Evolutionary conservation across 2,888 invertebrate genomes (phyloP).

Genomic region (Acheta domesticus): DNA sequence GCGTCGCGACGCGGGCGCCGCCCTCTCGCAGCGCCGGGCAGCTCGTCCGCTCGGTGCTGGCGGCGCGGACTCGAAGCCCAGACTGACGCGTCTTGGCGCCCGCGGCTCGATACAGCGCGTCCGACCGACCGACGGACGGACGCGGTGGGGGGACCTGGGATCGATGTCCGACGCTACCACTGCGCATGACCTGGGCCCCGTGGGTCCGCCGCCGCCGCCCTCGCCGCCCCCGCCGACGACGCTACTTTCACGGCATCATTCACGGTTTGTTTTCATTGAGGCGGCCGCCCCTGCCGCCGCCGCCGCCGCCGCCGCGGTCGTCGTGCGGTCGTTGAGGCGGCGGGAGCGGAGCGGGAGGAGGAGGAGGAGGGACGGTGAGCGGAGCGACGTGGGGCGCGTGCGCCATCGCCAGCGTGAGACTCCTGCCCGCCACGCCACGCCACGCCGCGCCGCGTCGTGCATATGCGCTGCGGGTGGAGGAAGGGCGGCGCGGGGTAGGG

Average conservation of each 20-base stretch:
- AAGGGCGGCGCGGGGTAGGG: no score
- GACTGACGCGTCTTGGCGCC: background rate
- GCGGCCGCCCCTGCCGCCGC: background rate
- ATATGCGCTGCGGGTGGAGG: no score
- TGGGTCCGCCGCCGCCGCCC: background rate
- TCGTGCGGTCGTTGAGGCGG: background rate
- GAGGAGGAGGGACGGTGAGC: background rate
- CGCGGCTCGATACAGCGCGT: background rate
- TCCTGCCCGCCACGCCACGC: background rate
- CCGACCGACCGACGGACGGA: background rate
- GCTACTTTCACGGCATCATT: background rate
- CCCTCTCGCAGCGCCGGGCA: no score
- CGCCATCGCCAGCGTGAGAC: background rate
- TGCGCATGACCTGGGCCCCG: background rate
- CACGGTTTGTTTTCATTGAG: conserved; percentile 18
- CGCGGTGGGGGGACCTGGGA: background rate
- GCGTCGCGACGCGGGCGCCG: no score
- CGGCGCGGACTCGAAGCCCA: background rate
- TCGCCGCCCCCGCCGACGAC: background rate
- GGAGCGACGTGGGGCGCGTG: background rate
- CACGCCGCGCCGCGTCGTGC: no score
- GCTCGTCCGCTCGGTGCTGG: background rate
- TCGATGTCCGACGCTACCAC: background rate
- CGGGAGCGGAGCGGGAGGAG: background rate
- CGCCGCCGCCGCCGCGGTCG: background rate